Evolutionary conservation across 1,140 invertebrate genomes (phyloP).

Genomic region (Zaprionus tsacasi): DNA sequence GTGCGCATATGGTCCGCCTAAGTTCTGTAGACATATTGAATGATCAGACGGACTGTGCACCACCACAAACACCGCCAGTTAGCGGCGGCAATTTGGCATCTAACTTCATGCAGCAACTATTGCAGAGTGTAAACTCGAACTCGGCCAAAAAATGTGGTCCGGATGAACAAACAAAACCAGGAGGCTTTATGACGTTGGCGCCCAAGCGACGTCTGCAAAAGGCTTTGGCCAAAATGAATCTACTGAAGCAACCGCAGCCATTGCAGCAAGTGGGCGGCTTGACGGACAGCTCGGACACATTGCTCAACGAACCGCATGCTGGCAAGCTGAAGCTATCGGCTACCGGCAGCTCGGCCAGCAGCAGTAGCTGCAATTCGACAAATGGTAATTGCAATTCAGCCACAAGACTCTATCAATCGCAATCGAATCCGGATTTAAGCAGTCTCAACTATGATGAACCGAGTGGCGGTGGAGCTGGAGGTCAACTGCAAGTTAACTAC

Average conservation of each 20-base stretch:
- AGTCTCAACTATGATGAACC: conserved; percentile 89
- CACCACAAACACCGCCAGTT: conserved; percentile 64
- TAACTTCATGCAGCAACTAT: conserved; percentile 77
- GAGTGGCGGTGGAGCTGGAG: not conserved
- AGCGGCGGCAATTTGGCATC: conserved; percentile 66
- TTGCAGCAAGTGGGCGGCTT: conserved; percentile 53
- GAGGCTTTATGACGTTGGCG: conserved; percentile 93
- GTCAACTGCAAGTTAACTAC: conserved; percentile 62
- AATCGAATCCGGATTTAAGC: conserved; percentile 96
- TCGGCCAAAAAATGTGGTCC: conserved; percentile 87
- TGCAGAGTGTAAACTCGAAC: conserved; percentile 74
- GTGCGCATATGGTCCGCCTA: conserved; percentile 71
- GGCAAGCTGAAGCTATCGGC: conserved; percentile 58
- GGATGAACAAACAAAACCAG: conserved; percentile 86
- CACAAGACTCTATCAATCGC: conserved; percentile 90
- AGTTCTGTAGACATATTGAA: conserved; percentile 80
- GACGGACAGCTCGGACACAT: conserved; percentile 68
- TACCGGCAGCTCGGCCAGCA: conserved; percentile 43
- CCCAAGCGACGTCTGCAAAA: conserved; percentile 93
- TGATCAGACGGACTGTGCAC: conserved; percentile 76
- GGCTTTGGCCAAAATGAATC: conserved; percentile 95
- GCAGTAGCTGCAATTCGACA: conserved; percentile 54
- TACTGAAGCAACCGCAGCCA: conserved; percentile 87
- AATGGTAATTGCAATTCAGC: conserved; percentile 43
- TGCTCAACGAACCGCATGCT: conserved; percentile 52